Conservation (phyloP, 1,140 invertebrate species). For the Oppia nitens region DNA sequence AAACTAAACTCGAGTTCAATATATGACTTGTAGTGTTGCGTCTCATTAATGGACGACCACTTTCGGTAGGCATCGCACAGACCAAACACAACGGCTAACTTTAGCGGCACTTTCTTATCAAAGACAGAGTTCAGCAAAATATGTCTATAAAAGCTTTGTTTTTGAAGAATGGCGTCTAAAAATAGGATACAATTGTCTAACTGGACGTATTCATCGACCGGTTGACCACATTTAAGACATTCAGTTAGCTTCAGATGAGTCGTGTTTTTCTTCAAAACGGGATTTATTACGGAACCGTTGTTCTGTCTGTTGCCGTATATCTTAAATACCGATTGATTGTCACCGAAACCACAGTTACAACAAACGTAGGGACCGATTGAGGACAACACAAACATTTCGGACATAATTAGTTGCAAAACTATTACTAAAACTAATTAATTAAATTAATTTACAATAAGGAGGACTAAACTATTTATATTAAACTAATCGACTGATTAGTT, state of each 20-base stretch:
- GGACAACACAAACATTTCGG: slow-evolving; percentile 11
- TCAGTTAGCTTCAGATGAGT: slow-evolving; percentile 11
- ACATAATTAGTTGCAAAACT: background rate
- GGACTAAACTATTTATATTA: background rate
- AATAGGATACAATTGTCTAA: slow-evolving; percentile 15
- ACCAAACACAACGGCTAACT: slow-evolving; percentile 10
- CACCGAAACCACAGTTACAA: slow-evolving; percentile 13
- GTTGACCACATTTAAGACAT: slow-evolving; percentile 10
- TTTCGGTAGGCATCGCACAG: slow-evolving; percentile 15
- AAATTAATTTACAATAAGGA: background rate
- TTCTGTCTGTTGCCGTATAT: slow-evolving; percentile 4
- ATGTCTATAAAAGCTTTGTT: slow-evolving; percentile 15
- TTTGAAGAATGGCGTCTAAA: slow-evolving; percentile 16
- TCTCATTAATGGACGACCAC: slow-evolving; percentile 11
- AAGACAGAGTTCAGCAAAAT: slow-evolving; percentile 12
- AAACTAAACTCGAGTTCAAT: slow-evolving; percentile 14
- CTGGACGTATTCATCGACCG: slow-evolving; percentile 16
- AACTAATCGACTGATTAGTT: background rate
- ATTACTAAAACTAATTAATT: background rate
- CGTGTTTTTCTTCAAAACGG: background rate
- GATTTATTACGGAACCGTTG: background rate
- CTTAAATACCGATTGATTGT: slow-evolving; percentile 10
- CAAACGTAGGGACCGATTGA: slow-evolving; percentile 11
- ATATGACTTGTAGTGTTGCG: slow-evolving; percentile 5
- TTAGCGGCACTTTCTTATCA: slow-evolving; percentile 2